A percentile compares a stretch with the other conserved stretches of the same genome.
Conservation (phyloP, 1,140 invertebrate species). For the Oppia nitens region DNA sequence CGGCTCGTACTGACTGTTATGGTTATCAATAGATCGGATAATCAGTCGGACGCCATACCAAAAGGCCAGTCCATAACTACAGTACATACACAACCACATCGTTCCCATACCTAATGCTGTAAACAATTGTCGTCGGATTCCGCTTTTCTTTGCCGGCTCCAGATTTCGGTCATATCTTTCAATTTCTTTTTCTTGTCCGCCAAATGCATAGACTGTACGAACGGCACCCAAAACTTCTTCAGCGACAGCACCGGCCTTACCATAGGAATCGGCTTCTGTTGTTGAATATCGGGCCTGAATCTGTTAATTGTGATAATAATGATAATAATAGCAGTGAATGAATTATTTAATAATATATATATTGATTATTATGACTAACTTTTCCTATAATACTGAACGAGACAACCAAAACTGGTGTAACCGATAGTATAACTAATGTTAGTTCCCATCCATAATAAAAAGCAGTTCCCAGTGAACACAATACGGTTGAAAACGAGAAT, state of each 20-base stretch:
- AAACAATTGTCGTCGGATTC: slow-evolving; percentile 49
- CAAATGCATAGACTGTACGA: slow-evolving; percentile 31
- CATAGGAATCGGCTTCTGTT: slow-evolving; percentile 27
- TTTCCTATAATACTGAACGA: slow-evolving; percentile 35
- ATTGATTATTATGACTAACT: neutral
- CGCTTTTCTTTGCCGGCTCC: slow-evolving; percentile 40
- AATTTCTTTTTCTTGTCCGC: slow-evolving; percentile 29
- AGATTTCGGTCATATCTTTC: slow-evolving; percentile 35
- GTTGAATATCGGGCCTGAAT: slow-evolving; percentile 6
- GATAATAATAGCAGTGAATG: neutral
- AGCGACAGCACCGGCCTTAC: slow-evolving; percentile 32
- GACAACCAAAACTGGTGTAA: slow-evolving; percentile 31
- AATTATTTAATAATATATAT: neutral
- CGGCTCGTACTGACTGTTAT: slow-evolving; percentile 5
- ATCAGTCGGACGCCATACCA: slow-evolving; percentile 58
- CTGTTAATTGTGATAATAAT: too few species aligned
- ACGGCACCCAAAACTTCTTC: slow-evolving; percentile 32
- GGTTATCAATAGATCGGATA: slow-evolving; percentile 26
- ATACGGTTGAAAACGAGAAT: slow-evolving; percentile 29
- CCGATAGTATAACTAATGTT: slow-evolving; percentile 27
- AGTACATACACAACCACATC: slow-evolving; percentile 1
- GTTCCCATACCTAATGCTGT: slow-evolving; percentile 31
- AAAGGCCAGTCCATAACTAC: slow-evolving; percentile 36
- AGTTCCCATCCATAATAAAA: slow-evolving; percentile 33
- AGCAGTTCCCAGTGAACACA: slow-evolving; percentile 29